Evolutionary conservation across 2,113 vertebrate species (phyloP), one percentile per base, ranked within the genome.

Genomic region (Odontophorus gujanensis): DNA sequence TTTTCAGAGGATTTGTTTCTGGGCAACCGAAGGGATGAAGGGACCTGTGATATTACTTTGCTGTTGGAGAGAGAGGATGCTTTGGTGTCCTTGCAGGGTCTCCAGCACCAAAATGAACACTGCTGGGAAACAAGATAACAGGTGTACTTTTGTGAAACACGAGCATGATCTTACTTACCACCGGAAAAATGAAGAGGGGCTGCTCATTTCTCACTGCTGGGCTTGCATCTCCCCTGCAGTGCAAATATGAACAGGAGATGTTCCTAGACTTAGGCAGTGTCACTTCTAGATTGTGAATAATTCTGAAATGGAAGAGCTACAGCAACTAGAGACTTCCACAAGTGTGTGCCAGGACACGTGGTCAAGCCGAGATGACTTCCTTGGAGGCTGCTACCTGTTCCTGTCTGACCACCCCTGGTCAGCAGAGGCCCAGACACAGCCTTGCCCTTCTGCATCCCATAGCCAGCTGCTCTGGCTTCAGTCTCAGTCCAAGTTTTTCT

Each of bases 111-210:
- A 1, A 1, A 66, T 32, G 26, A 86, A 55, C 59, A 45, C 66
- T 67, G 90, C 85, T 76, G 89, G 93, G 93, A 94, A 93, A 93
- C 51, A 79, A 96, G 94, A 78, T 61, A 93, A 89, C 93, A 96
- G 87, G 93, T 90, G 85, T 76, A 92, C 36, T 1, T 82, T 85
- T 87, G 93, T 94, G 93, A 95, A 96, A 94, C 45, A 62, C 57
- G 85, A 71, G 53, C 51, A 82, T 48, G 81, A n/a, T 48, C 85
- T 77, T 85, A 69, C 71, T 95, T 83, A 59, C 50, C 57, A 77
- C 87, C 85, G 65, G 82, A 90, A 87, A 87, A 94, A 77, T 57
- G 66, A 92, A 75, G 51, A 73, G 76, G 79, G 87, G 59, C 73
- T 68, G 74, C 80, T 58, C 66, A 62, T 18, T n/a, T 95, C 92